Base-by-base conservation (phyloP, 2,888 invertebrate species). In the Metalampra italica region DNA sequence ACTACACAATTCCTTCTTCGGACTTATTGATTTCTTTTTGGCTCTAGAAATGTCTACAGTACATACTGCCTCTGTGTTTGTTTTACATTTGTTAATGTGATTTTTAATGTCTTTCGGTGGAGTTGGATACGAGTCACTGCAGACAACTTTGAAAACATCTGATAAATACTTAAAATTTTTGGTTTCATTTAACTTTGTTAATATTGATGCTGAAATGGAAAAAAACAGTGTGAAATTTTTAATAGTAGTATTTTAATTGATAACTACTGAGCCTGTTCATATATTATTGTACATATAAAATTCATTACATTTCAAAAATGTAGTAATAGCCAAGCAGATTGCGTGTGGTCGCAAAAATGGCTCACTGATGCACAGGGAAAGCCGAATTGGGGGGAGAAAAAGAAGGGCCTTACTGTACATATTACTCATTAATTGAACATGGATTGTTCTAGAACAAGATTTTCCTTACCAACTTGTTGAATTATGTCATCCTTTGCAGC, bases 111-210 rank as follows among this genome's bases (percentile, higher is more conserved):
- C 57, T 29, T 48, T 53, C 0, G 57, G 53, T 9, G 60, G 56
- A 29, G 62, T 60, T 0, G 54, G 49, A 8, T 51, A 34, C 2
- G 57, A 44, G 9, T 80, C 77, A 9, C 72, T 70, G 53, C 70
- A 79, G 14, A 88, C 57, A 55, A 81, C 71, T 71, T 71, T 72
- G 9, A 83, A 79, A 30, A 71, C 66, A 46, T 80, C 78, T 51
- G 68, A 57, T 32, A 86, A 45, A 15, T 81, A 57, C 14, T 60
- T 71, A 9, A 81, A 70, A 55, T 86, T 71, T 60, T 75, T 82
- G 9, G 82, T 80, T 60, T 82, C 80, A 58, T 68, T 65, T 41
- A 87, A 56, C 59, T 63, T 77, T 45, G 70, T 78, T 39, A 85
- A 50, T 14, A 64, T 59, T 50, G 77, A 75, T 39, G 72, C 82